Evolutionary conservation across 30 jellyfish, hydroid and myxozoan species (phyloP), one percentile per base, ranked within the genome.

Genomic region (Aurelia sp.): DNA sequence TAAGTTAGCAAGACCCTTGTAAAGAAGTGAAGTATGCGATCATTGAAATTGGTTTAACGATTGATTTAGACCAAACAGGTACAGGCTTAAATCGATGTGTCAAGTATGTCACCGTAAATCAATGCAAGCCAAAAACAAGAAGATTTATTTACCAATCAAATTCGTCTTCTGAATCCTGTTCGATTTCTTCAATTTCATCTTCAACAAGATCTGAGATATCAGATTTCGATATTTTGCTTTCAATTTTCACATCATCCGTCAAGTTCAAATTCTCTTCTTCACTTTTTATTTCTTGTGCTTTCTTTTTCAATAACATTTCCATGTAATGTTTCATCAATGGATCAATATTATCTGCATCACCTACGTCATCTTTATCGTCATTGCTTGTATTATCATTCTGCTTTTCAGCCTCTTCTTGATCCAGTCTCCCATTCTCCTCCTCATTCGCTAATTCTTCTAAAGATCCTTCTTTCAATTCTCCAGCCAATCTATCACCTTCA

Each of bases 321-420:
- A 83, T 83, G 86, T 83, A 83, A 41, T 83, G 92, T 33, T 83
- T 67, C 92, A 83, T 83, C 17, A 83, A 70, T 18, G 92, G 92
- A 30, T 83, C 92, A 20, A 83, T 83, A 15, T 70, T 60, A 27
- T 68, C 78, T 15, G 62, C 81, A 33, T 68, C 85, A 55, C 69
- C 68, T 11, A 50, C 70, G 13, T 82, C 58, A 13, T 48, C 82
- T 52, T 24, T 81, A 30, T 40, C 75, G 51, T 20, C 62, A 11
- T 76, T 59, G 15, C 61, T 20, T 21, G 1, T 1, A 3, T 7
- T 80, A 16, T 60, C 65, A 13, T 67, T 10, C 7, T 18, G 22
- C n/a, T 21, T 21, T 3, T 22, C 33, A 60, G n/a, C 79, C 12
- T 19, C 27, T 6, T 30, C 40, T 55, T 67, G 19, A 9, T 12